Base-by-base conservation (phyloP, 2,888 invertebrate genomes). In the Busseola fusca region DNA sequence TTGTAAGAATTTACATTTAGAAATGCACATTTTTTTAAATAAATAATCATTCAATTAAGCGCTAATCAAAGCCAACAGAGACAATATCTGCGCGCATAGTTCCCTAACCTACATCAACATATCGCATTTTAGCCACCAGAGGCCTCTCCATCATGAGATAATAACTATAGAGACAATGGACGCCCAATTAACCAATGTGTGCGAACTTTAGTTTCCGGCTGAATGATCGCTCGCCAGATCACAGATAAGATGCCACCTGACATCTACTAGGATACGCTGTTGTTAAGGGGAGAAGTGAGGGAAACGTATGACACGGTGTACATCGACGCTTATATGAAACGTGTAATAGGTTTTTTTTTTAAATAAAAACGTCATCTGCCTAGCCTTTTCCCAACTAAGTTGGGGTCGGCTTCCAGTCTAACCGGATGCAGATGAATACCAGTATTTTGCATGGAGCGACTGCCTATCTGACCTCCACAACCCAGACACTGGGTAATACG, bases 161-260 rank as follows among this genome's bases (percentile, higher is more conserved):
- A 60, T 64, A 67, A 67, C 64, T 40, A 48, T 16, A 52, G 71
- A 25, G 27, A 68, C 68, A 69, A 73, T 66, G 65, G 60, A 48
- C 34, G 58, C 30, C 58, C 74, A 69, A 76, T 72, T 73, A 74
- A 71, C 60, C 14, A 25, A 7, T 58, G 65, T 69, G 40, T 72
- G 37, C 57, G 12, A 56, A 52, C 34, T 45, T 45, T 42, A 27
- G 45, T 65, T 64, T 66, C 64, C 14, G 27, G 18, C 70, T 81
- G 74, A 82, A 81, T 74, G 78, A 78, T 78, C 72, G 73, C 34
- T 67, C 62, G 70, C 72, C 71, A 80, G 75, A 84, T 84, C 80
- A 27, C 34, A 71, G 78, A 82, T 84, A 81, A 78, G 75, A 57
- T 70, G 59, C 64, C 56, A 76, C 71, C 72, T 76, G 62, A 10